Percentiles rank a stretch among this genome's conserved stretches.
Conservation (phyloP, 2,888 invertebrate genomes). For the Diachrysia chrysitis region DNA sequence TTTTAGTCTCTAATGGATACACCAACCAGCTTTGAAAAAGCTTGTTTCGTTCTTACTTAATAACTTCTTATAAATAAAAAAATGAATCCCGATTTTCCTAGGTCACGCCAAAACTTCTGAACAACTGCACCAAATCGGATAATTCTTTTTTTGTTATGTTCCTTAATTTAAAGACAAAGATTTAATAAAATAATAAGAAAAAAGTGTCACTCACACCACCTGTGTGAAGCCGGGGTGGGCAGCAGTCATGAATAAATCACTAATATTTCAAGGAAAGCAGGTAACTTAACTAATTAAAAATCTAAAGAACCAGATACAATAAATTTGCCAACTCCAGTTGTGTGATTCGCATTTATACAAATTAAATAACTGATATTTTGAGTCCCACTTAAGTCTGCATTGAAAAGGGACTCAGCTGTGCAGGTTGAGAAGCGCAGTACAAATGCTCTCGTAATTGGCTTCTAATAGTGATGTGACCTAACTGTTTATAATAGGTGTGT, state of each 20-base stretch:
- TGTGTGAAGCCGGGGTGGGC: too few relatives aligned
- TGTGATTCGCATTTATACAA: not conserved
- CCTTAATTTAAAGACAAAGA: too few relatives aligned
- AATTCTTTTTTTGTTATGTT: too few relatives aligned
- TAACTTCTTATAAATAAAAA: too few relatives aligned
- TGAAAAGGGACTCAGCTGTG: constrained; percentile 6
- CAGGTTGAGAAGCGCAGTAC: constrained; percentile 12
- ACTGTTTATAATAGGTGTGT: not conserved
- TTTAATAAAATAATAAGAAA: too few relatives aligned
- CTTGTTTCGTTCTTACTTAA: not conserved
- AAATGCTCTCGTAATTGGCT: constrained; percentile 18
- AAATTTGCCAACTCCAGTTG: not conserved
- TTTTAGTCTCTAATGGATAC: too few relatives aligned
- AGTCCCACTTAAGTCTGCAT: not conserved
- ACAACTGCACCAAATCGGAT: too few relatives aligned
- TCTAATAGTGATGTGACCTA: constrained; percentile 16
- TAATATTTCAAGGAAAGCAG: not conserved
- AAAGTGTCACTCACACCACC: too few relatives aligned
- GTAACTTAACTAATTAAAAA: not conserved
- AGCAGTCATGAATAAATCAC: not conserved
- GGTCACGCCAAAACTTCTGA: too few relatives aligned
- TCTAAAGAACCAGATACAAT: not conserved
- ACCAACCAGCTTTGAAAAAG: not conserved
- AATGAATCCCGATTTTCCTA: too few relatives aligned
- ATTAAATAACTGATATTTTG: not conserved